Base-by-base conservation (phyloP, 1,140 invertebrate genomes). In the Cephus cinctus region DNA sequence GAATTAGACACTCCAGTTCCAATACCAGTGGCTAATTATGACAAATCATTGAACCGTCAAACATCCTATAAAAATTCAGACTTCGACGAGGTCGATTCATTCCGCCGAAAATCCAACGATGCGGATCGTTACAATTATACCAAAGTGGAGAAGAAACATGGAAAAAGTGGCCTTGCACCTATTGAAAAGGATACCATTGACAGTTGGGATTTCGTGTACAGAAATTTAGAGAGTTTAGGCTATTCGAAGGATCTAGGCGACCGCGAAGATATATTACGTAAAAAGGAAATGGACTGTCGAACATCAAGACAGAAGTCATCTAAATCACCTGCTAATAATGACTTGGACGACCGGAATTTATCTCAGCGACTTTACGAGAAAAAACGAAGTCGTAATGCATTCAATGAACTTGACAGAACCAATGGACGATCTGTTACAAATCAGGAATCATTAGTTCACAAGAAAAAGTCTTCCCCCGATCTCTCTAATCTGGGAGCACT, bases 141-240 rank as follows among this genome's bases (percentile, higher is more conserved):
- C 6, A 63, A 48, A 35, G 30, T 56, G 0, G 63, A 63, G 1
- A 72, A 57, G 27, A 63, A 60, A 30, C 19, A 35, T 0, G 5
- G 38, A 2, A 11, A 52, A 52, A 20, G 12, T 21, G 15, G 21
- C 43, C 30, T 18, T 15, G 9, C 9, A 25, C 12, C 34, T 18
- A 71, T 71, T 52, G 47, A 61, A 20, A 62, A 43, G 4, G 56
- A 63, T 45, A 82, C 81, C 1, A 84, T 83, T 47, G 86, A 87
- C 47, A 82, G 81, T 36, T 90, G 88, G 87, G 86, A 88, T 61
- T 90, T 87, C 63, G 89, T 90, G 0, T 90, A 86, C 59, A 79
- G 83, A 52, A 87, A 87, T 68, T 70, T 90, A 3, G 85, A 88
- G 47, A 86, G 80, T 54, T 82, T 85, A 53, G 84, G 87, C 1